These are phyloP conservation scores for Cantharis nigra DNA, from an alignment of 2,888 invertebrate genomes.

Conservation along the genomic window DNA sequence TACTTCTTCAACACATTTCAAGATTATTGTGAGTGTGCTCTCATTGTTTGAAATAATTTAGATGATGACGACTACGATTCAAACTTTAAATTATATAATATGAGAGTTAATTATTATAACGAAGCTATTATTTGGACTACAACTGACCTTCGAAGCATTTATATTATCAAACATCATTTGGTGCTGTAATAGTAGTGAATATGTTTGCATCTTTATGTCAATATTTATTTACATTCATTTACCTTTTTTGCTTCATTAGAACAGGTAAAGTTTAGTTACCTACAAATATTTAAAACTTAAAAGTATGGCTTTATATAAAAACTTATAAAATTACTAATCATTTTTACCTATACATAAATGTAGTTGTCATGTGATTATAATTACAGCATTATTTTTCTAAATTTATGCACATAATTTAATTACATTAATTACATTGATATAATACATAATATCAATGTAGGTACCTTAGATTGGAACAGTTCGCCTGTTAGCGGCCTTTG, in stretches of 20 bases:
- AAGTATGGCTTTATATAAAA: background rate
- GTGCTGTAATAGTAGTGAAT: slow-evolving; percentile 4
- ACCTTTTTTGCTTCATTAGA: background rate
- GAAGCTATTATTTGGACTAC: slow-evolving; percentile 23
- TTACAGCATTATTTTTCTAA: too few relatives aligned
- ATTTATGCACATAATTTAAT: too few relatives aligned
- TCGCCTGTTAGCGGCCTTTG: too few relatives aligned
- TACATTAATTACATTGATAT: too few relatives aligned
- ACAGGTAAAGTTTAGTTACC: background rate
- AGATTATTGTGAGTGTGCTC: background rate
- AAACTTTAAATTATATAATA: slow-evolving; percentile 25
- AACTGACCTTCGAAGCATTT: slow-evolving; percentile 22
- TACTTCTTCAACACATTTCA: background rate
- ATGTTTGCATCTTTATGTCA: slow-evolving; percentile 4
- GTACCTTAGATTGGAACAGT: too few relatives aligned
- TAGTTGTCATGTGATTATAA: too few relatives aligned
- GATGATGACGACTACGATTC: background rate
- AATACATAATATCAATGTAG: too few relatives aligned
- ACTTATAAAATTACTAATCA: background rate
- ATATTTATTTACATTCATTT: background rate
- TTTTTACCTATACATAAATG: too few relatives aligned
- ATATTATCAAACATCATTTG: slow-evolving; percentile 1
- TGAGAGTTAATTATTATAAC: slow-evolving; percentile 16
- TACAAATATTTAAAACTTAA: background rate
- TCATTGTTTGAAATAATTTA: background rate